Conservation (phyloP, 2,888 invertebrate genomes). For the Ophioninae sp. region DNA sequence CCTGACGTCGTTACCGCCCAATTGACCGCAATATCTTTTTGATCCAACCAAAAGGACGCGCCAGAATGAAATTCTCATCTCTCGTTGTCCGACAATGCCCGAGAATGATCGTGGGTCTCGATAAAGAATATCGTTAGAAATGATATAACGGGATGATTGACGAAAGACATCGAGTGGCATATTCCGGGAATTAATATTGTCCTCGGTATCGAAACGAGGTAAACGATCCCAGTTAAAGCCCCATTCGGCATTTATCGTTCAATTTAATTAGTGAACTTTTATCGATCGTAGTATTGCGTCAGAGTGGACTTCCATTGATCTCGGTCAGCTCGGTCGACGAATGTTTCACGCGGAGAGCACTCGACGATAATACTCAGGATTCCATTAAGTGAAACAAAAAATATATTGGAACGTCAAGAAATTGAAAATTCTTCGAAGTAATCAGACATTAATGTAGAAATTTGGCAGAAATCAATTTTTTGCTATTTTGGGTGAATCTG, state of each 20-base stretch:
- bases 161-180: slow-evolving; percentile 23
- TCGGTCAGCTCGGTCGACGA: background rate
- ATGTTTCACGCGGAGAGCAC: background rate
- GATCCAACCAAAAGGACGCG: background rate
- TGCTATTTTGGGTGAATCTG: too few species aligned
- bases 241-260: slow-evolving; percentile 20
- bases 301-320: background rate
- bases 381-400: background rate
- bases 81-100: slow-evolving; percentile 2
- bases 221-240: slow-evolving; percentile 10
- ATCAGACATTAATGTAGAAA: too few species aligned
- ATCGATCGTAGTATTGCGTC: background rate
- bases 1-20: background rate
- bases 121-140: slow-evolving; percentile 28
- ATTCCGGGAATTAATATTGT: slow-evolving; percentile 41
- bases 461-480: too few species aligned
- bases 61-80: slow-evolving; percentile 24
- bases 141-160: slow-evolving; percentile 25
- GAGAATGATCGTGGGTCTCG: background rate
- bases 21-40: slow-evolving; percentile 9
- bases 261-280: background rate
- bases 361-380: background rate
- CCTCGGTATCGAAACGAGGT: slow-evolving; percentile 35
- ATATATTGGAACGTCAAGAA: too few species aligned
- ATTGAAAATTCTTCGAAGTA: background rate